Base-by-base conservation (phyloP, 2,797 vertebrate genomes). In the Spea hammondii region DNA sequence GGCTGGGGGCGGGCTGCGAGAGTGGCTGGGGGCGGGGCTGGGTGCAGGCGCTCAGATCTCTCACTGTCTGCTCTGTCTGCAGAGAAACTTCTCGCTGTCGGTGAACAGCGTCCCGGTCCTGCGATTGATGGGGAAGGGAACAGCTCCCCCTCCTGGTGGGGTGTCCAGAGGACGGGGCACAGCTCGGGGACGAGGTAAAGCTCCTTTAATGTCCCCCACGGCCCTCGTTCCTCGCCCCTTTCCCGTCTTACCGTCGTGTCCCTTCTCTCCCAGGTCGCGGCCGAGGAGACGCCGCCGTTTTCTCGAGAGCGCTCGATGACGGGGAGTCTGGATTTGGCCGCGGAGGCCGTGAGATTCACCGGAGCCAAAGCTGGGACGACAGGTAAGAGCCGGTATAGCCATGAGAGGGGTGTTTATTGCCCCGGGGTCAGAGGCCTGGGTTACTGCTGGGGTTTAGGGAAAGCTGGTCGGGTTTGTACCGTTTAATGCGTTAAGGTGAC, bases 41-140 rank as follows among this genome's bases (percentile, higher is more conserved):
- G 17, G 1, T 17, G 17, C 17, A 17, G 17, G 32, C 32, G 2
- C 32, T 32, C 32, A 32, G 32, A 32, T 32, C 32, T 1, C 62
- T 53, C 54, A 55, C 55, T 14, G 4, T 67, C 45, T 83, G 32
- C 1, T 49, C 46, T 71, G 45, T 80, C 80, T 84, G 59, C 93
- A 97, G 95, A 94, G 96, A 88, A 97, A 97, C 90, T 97, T 97
- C 92, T 97, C 96, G 87, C 94, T 97, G 93, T 97, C 96, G 70
- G 95, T 97, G 90, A 97, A 97, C 90, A 97, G 96, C 76, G 95
- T 95, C 88, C 96, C 96, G 3, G 96, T 97, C 88, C 91, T 97
- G 86, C 93, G 96, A 89, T 93, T 97, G 84, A 96, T 96, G 95
- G 95, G 96, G 80, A 96, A 96, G 86, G 95, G 95, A 73, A 89